Evolutionary conservation across 2,113 vertebrate genomes (phyloP).

Genomic region (Megaceryle maxima): DNA sequence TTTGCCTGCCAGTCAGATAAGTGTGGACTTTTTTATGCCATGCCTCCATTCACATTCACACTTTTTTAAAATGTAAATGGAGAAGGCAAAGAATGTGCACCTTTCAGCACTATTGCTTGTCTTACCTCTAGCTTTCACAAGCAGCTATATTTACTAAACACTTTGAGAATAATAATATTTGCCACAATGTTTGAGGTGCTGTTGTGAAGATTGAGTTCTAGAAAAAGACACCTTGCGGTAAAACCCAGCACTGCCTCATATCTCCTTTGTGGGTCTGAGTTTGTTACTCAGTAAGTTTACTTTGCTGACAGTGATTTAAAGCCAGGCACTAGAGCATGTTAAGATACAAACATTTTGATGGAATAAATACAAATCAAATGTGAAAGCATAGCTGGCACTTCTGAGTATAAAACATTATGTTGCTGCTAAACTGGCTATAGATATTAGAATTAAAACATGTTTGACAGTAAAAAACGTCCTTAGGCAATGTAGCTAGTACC

Average conservation of each 20-base stretch:
- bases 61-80: neutral
- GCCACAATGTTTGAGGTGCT: neutral
- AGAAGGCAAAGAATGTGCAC: neutral
- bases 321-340: neutral
- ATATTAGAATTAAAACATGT: conserved; percentile 37
- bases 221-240: neutral
- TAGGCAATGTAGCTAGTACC: conserved; percentile 1
- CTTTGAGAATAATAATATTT: neutral
- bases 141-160: neutral
- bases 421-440: conserved; percentile 48
- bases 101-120: neutral
- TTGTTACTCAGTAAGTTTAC: neutral
- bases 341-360: neutral
- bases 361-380: conserved; percentile 43
- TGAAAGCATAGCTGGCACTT: conserved; percentile 47
- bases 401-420: neutral
- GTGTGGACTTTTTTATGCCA: neutral
- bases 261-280: neutral
- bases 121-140: neutral
- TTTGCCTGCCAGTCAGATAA: neutral
- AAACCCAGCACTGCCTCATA: neutral
- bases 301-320: neutral
- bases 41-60: neutral
- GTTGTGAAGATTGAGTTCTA: neutral
- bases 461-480: conserved; percentile 44